Conservation (phyloP, 2,888 invertebrate genomes). For the Amphipyra berbera region DNA sequence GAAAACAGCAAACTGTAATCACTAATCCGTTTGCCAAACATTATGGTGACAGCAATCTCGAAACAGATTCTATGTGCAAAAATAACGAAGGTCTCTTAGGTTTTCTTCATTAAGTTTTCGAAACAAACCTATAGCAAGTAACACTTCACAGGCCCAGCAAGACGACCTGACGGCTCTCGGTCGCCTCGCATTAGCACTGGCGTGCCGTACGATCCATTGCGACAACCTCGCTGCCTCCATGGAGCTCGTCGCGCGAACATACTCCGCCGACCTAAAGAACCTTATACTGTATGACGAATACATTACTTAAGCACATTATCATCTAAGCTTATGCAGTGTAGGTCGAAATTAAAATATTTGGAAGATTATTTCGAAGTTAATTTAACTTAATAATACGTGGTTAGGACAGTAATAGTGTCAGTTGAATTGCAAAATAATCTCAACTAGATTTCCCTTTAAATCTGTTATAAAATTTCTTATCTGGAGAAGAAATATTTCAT, state of each 20-base stretch:
- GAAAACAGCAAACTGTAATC: too few species aligned
- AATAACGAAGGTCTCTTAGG: too few species aligned
- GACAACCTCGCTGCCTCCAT: conserved; percentile 97
- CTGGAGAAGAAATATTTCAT: conserved; percentile 13
- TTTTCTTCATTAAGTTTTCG: neutral
- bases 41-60: too few species aligned
- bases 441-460: neutral
- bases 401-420: neutral
- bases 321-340: conserved; percentile 16
- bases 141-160: conserved; percentile 90
- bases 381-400: too few species aligned
- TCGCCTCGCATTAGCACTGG: conserved; percentile 96
- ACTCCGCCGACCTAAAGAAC: conserved; percentile 98
- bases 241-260: conserved; percentile 96
- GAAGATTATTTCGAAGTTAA: too few species aligned
- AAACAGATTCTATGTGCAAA: too few species aligned
- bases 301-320: conserved; percentile 13
- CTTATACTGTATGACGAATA: conserved; percentile 93
- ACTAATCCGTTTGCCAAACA: too few species aligned
- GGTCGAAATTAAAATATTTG: neutral
- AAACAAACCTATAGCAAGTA: neutral
- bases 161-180: conserved; percentile 98
- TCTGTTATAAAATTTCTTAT: neutral
- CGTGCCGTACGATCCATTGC: conserved; percentile 97
- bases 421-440: conserved; percentile 16